Evolutionary conservation across 2,113 vertebrate species (phyloP), one percentile per base, ranked within the genome.

Genomic region (Gopherus evgoodei): DNA sequence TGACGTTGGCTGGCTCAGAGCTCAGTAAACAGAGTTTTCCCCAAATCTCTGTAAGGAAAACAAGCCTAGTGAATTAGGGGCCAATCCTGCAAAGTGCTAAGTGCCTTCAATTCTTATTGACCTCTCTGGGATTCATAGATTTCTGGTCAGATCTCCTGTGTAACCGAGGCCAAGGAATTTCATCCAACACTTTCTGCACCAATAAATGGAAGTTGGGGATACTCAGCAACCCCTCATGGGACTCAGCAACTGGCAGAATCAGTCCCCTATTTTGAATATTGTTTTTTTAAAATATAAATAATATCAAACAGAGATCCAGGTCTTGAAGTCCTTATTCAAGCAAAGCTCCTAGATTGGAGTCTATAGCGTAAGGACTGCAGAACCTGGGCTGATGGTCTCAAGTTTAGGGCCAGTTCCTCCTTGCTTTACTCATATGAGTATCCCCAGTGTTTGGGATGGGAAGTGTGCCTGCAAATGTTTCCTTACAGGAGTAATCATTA

Each of bases 1-100:
- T 97, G 96, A 95, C 94, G 94, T 96, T 97, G 97, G 97, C 97
- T 84, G 85, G 89, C 91, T 93, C 96, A 94, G 96, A 97, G 96
- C 65, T 91, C 90, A 59, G 96, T 76, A 92, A 90, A 95, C 81
- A 89, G 96, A 92, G 82, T 59, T 95, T 95, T 95, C 91, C 91
- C 92, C 92, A n/a, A 79, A 85, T 69, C 82, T 97, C 96, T 96
- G 93, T 94, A 96, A 96, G 92, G 86, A 87, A 96, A 97, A 96
- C 27, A 75, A 93, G 92, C 87, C 83, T 65, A 94, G 94, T 96
- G 96, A 97, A 97, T 95, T 82, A 94, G 65, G 19, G 47, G 53
- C 87, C 83, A 90, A 88, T 94, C 83, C 90, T 90, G 78, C 4
- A 91, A 90, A 91, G 87, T 95, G 91, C 92, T 83, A 79, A 91